Evolutionary conservation across 2,888 invertebrate genomes (phyloP).

Genomic region (Caenorhabditis sp.): DNA sequence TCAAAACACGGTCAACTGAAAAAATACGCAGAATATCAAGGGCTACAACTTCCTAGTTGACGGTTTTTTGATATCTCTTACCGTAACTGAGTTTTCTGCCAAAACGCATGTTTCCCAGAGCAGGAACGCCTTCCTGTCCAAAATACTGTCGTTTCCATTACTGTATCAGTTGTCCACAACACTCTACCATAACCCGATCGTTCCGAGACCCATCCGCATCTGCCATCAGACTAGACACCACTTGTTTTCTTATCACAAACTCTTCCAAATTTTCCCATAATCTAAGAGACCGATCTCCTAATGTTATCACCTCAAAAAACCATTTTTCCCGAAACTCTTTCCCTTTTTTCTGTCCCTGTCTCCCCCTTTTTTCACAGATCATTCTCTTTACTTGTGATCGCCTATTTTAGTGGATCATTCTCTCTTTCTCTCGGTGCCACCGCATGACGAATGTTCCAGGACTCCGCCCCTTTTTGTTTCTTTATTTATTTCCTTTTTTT

Average conservation of each 20-base stretch:
- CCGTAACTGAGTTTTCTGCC: not conserved
- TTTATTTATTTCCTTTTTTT: not conserved
- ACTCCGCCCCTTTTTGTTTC: slow-evolving; percentile 9
- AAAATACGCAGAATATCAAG: not conserved
- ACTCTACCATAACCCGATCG: not conserved
- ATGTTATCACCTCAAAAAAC: not conserved
- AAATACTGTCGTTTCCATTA: too few species aligned
- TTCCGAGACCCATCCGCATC: not conserved
- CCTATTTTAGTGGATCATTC: slow-evolving; percentile 52
- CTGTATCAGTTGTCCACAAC: too few species aligned
- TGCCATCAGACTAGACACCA: not conserved
- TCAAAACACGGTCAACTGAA: not conserved
- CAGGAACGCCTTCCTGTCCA: not conserved
- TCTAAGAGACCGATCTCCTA: not conserved
- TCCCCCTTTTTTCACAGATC: slow-evolving; percentile 18
- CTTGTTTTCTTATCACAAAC: not conserved
- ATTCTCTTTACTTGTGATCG: slow-evolving; percentile 23
- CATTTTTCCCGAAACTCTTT: not conserved
- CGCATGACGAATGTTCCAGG: slow-evolving; percentile 6
- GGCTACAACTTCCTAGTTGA: not conserved
- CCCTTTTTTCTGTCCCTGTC: too few species aligned
- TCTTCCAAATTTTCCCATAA: not conserved
- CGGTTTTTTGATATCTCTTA: not conserved
- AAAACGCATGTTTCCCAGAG: not conserved
- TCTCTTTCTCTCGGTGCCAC: too few species aligned